Base-by-base conservation (phyloP, 2,797 vertebrate genomes). In the Cercopithecus diana region DNA sequence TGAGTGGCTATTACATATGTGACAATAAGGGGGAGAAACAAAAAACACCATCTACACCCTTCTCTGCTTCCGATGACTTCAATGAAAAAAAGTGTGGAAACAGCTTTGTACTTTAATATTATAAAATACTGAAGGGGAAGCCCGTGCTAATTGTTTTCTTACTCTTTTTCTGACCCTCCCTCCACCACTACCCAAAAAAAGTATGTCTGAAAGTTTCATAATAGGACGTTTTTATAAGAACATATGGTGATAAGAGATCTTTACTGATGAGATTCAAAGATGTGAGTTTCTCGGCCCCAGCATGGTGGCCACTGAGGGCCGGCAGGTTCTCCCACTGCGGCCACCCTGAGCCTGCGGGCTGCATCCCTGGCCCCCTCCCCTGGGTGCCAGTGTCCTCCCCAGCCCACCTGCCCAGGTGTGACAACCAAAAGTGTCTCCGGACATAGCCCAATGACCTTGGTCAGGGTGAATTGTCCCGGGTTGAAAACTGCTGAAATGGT, bases 381-480 rank as follows among this genome's bases (percentile, higher is more conserved):
- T 52, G 4, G 7, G 8, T 19, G 30, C 64, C 45, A 39, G 24
- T 1, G 0, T 67, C 33, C 33, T n/a, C 7, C 45, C 26, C 4
- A 14, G 2, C 58, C 12, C 41, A 2, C 43, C 45, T 24, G 15
- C 14, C 20, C 1, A 5, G 48, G 3, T 20, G 8, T 41, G 45
- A 57, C 55, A 45, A 11, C 72, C 8, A 36, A 17, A 43, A 5
- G 1, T 58, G 52, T 83, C 70, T 36, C 50, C 19, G 12, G 70
- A 36, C 6, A 0, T 30, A 6, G 4, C 55, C 70, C 70, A 15
- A 13, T 17, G 10, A 30, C 70, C 80, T 45, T 14, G 5, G 9
- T 52, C 4, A 9, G 20, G 48, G 33, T 13, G 48, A 9, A 15
- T 14, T 0, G 0, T n/a, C 14, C 52, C 57, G 6, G 7, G 72